Percentiles rank a stretch among this genome's conserved stretches.
Evolutionary conservation across 2,888 invertebrate genomes (phyloP).

Genomic region (Thera obeliscata): DNA sequence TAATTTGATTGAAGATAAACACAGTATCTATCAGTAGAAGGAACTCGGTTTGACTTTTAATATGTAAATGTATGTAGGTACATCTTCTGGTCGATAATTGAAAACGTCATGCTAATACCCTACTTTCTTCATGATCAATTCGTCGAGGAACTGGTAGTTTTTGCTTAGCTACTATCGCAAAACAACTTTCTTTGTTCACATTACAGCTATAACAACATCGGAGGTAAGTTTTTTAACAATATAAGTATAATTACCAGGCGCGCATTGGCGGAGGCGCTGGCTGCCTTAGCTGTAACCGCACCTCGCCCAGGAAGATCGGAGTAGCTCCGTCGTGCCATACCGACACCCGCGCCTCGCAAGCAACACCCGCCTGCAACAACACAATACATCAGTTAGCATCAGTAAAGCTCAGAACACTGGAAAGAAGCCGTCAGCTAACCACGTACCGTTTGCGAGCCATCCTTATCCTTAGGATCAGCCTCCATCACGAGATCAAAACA

Average conservation of each 20-base stretch:
- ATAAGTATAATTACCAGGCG: slow-evolving; percentile 87
- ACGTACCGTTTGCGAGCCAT: slow-evolving; percentile 83
- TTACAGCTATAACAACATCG: slow-evolving; percentile 3
- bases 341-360: slow-evolving; percentile 91
- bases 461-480: slow-evolving; percentile 81
- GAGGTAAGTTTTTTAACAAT: background rate
- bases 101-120: background rate
- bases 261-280: slow-evolving; percentile 76
- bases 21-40: background rate
- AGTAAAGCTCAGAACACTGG: background rate
- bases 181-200: slow-evolving; percentile 4
- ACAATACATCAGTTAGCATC: background rate
- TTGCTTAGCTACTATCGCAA: background rate
- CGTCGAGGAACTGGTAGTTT: background rate
- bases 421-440: slow-evolving; percentile 5
- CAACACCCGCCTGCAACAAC: slow-evolving; percentile 84
- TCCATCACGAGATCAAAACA: slow-evolving; percentile 88
- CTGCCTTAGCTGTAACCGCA: slow-evolving; percentile 90
- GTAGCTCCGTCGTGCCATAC: slow-evolving; percentile 94
- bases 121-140: slow-evolving; percentile 3
- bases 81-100: slow-evolving; percentile 3
- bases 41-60: background rate
- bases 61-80: background rate
- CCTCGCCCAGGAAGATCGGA: slow-evolving; percentile 95
- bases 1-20: too few species aligned